Evolutionary conservation across 1,140 invertebrate genomes (phyloP).

Genomic region (Tetraneura akinire): DNA sequence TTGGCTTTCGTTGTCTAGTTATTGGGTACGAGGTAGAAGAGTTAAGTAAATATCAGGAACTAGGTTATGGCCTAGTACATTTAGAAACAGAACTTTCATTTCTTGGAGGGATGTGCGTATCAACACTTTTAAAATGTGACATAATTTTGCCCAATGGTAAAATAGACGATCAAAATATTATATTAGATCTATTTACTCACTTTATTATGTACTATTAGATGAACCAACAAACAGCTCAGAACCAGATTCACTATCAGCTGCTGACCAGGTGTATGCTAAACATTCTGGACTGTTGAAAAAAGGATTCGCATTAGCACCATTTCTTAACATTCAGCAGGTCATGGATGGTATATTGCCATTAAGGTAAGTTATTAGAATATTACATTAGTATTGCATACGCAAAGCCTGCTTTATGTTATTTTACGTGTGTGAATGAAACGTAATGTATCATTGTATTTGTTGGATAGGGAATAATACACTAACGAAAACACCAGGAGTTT

Average conservation of each 20-base stretch:
- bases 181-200: neutral
- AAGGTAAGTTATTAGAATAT: slow-evolving; percentile 31
- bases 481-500: neutral
- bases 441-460: slow-evolving; percentile 9
- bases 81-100: slow-evolving; percentile 90
- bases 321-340: slow-evolving; percentile 29
- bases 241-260: slow-evolving; percentile 24
- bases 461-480: neutral
- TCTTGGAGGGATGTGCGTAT: slow-evolving; percentile 86
- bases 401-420: neutral
- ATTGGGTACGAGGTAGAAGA: slow-evolving; percentile 84
- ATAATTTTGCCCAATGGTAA: slow-evolving; percentile 58
- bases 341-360: slow-evolving; percentile 29
- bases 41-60: slow-evolving; percentile 60
- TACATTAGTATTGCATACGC: neutral
- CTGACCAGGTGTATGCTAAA: slow-evolving; percentile 9
- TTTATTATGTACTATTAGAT: neutral
- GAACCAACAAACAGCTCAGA: neutral
- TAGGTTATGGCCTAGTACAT: slow-evolving; percentile 65
- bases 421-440: neutral
- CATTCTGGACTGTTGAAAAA: slow-evolving; percentile 40
- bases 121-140: slow-evolving; percentile 85
- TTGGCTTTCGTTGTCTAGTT: slow-evolving; percentile 89
- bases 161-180: too few species aligned
- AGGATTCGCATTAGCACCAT: slow-evolving; percentile 41